phyloP scores from a whole-genome alignment of 2,113 vertebrate species.

The Artemisiospiza belli region DNA sequence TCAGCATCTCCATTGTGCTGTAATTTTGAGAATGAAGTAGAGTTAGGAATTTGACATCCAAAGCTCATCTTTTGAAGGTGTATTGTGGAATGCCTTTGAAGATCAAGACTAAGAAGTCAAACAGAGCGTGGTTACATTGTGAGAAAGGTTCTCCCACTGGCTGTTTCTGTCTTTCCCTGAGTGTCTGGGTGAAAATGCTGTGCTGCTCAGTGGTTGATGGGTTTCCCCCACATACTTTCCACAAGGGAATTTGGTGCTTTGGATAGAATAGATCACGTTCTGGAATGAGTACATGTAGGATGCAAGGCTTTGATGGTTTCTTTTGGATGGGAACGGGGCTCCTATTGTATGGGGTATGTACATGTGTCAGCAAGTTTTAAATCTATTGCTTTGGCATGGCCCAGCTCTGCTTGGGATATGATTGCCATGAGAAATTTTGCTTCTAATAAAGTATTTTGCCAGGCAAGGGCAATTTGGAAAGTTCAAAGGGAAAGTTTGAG shows the following conservation, averaged over 20 bases:
- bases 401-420: neutral
- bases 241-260: slow-evolving; percentile 35
- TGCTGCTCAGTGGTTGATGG: neutral
- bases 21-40: neutral
- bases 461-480: neutral
- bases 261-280: slow-evolving; percentile 40
- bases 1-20: neutral
- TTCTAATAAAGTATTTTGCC: neutral
- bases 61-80: slow-evolving; percentile 49
- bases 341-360: slow-evolving; percentile 6
- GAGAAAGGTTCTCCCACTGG: neutral
- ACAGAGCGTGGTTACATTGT: neutral
- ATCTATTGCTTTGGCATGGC: slow-evolving; percentile 9
- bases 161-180: slow-evolving; percentile 18
- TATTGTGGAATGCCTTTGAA: slow-evolving; percentile 64
- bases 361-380: slow-evolving; percentile 45
- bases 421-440: slow-evolving; percentile 24
- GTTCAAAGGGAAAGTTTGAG: slow-evolving; percentile 22
- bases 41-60: slow-evolving; percentile 11
- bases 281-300: slow-evolving; percentile 26
- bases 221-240: slow-evolving; percentile 52
- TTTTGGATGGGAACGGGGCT: slow-evolving; percentile 10
- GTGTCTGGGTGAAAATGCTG: neutral
- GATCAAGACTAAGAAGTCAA: slow-evolving; percentile 51
- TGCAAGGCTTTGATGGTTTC: slow-evolving; percentile 49